These are phyloP conservation scores for Drosophila tropicalis DNA, from an alignment of 1,140 invertebrate genomes.

Conservation along the genomic window DNA sequence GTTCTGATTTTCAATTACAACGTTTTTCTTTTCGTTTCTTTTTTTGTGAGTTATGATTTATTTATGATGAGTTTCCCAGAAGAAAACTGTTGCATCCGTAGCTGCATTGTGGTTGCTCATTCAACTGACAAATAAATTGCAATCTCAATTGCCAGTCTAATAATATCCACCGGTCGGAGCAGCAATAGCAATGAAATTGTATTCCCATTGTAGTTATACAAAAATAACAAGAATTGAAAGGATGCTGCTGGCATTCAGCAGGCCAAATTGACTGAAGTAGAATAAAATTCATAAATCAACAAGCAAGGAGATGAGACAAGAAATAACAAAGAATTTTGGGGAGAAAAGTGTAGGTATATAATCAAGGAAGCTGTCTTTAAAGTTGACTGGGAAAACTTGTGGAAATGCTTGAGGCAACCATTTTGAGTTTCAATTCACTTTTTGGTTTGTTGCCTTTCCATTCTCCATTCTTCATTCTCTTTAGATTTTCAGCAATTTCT, in stretches of 20 bases:
- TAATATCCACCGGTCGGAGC: neutral
- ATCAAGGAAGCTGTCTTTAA: constrained; percentile 43
- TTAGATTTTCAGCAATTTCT: constrained; percentile 55
- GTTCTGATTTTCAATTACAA: constrained; percentile 29
- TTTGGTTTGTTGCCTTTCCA: constrained; percentile 43
- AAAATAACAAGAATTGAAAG: constrained; percentile 4
- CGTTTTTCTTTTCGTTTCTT: neutral
- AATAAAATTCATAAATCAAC: constrained; percentile 48
- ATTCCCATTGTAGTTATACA: constrained; percentile 34
- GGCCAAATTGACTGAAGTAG: constrained; percentile 34
- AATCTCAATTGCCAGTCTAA: constrained; percentile 43
- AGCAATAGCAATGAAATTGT: constrained; percentile 32
- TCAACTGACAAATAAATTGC: constrained; percentile 57
- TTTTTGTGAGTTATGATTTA: constrained; percentile 31
- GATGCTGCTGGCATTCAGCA: constrained; percentile 37
- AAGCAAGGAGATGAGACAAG: constrained; percentile 6
- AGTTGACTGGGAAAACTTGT: constrained; percentile 2
- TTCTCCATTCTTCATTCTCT: constrained; percentile 5
- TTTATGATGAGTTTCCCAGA: constrained; percentile 34
- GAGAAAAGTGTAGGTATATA: constrained; percentile 40
- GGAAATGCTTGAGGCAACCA: constrained; percentile 27
- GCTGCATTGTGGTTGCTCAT: constrained; percentile 31
- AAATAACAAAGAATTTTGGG: neutral
- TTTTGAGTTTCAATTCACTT: constrained; percentile 52
- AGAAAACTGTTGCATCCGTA: constrained; percentile 44